phyloP scores from a whole-genome alignment of 2,888 invertebrate species.

The Dicyrtomina minuta region DNA sequence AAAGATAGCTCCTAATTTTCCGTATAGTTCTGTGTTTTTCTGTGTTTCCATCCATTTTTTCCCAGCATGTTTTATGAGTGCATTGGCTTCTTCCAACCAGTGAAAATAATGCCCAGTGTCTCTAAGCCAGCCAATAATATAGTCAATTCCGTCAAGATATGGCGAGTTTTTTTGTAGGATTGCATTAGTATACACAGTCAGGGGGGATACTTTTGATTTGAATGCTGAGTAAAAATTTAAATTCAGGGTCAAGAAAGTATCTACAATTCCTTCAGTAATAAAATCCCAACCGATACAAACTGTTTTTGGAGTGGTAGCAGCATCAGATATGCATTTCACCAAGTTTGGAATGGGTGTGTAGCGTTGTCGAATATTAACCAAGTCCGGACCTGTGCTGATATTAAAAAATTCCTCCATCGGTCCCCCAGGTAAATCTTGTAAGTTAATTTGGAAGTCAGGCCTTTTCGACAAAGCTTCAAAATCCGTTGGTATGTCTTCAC shows the following conservation, averaged over 20 bases:
- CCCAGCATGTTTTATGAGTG: neutral
- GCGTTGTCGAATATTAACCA: neutral
- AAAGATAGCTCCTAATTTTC: neutral
- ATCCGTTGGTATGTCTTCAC: conserved; percentile 2
- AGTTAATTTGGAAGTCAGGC: neutral
- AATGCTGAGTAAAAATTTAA: neutral
- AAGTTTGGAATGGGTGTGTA: neutral
- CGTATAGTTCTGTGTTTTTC: neutral
- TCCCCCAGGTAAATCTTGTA: conserved; percentile 5
- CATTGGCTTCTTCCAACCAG: neutral
- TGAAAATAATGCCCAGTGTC: conserved; percentile 19
- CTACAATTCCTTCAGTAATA: neutral
- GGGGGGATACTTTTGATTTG: neutral
- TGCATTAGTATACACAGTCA: neutral
- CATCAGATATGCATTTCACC: neutral
- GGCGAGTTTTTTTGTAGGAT: conserved; percentile 13
- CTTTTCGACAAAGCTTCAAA: neutral
- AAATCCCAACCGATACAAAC: conserved; percentile 18
- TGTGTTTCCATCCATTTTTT: neutral
- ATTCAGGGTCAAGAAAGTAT: neutral
- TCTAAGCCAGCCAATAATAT: neutral
- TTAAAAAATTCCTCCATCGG: conserved; percentile 17
- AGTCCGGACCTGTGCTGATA: neutral
- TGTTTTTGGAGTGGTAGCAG: neutral
- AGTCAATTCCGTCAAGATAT: neutral